These are phyloP conservation scores for Halictus rubicundus DNA, from an alignment of 1,140 invertebrate genomes.

Conservation along the genomic window DNA sequence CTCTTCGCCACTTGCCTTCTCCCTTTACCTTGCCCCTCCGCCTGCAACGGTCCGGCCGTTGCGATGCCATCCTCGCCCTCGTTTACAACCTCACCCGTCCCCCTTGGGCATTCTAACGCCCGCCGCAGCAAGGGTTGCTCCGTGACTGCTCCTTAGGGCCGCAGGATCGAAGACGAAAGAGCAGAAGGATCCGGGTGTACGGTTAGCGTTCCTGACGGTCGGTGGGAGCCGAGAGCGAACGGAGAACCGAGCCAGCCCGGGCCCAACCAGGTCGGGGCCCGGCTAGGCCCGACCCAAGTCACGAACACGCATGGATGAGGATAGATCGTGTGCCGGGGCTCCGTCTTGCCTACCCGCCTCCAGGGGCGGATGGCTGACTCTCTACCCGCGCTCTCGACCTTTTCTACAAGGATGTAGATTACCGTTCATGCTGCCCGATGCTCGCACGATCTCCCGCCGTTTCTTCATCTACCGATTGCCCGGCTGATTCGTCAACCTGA, in stretches of 20 bases:
- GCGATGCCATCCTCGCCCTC: conserved; percentile 52
- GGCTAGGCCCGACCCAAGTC: conserved; percentile 59
- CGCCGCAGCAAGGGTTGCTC: conserved; percentile 64
- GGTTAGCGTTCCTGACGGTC: conserved; percentile 10
- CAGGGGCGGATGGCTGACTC: conserved; percentile 53
- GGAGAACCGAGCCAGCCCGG: conserved; percentile 44
- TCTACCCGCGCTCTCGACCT: conserved; percentile 31
- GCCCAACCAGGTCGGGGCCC: conserved; percentile 26
- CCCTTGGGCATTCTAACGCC: conserved; percentile 64
- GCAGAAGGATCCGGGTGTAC: conserved; percentile 47
- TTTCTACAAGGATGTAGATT: conserved; percentile 49
- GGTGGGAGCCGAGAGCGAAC: conserved; percentile 26
- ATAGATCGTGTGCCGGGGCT: conserved; percentile 58
- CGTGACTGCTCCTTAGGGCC: conserved; percentile 65
- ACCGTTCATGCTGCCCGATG: conserved; percentile 44
- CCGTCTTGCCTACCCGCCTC: conserved; percentile 50
- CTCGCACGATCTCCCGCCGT: conserved; percentile 11
- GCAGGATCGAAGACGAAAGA: conserved; percentile 61
- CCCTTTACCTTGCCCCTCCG: conserved; percentile 39
- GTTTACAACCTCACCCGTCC: conserved; percentile 55
- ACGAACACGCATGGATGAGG: conserved; percentile 65
- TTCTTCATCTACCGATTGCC: conserved; percentile 43
- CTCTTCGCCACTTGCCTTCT: conserved; percentile 51
- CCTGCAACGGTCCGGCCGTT: background rate
- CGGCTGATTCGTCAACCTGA: conserved; percentile 18